phyloP scores from a whole-genome alignment of 2,797 vertebrate species.

The Sebastolobus alascanus region DNA sequence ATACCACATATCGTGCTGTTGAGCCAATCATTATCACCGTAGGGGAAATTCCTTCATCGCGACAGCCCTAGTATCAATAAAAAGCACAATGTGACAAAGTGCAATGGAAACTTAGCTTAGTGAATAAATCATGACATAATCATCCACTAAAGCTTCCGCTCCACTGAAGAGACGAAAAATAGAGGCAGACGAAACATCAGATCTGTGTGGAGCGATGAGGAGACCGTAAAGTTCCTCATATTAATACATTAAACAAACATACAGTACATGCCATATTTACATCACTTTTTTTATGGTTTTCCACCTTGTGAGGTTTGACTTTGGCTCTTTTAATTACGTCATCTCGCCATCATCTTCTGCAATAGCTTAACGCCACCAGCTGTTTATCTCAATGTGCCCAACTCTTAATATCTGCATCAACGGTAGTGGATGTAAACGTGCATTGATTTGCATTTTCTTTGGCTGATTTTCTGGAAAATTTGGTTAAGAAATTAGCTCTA shows the following conservation, averaged over 20 bases:
- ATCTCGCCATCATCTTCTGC: background rate
- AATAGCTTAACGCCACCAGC: background rate
- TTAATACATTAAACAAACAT: background rate
- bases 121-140: background rate
- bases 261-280: background rate
- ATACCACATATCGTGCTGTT: no score
- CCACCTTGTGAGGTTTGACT: background rate
- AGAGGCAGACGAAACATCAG: no score
- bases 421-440: background rate
- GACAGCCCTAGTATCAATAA: background rate
- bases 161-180: no score
- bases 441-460: background rate
- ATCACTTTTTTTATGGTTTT: background rate
- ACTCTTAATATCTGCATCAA: background rate
- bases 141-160: no score
- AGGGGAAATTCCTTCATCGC: no score
- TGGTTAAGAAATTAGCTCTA: background rate
- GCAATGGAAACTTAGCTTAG: background rate
- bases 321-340: background rate
- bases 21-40: no score
- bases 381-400: background rate
- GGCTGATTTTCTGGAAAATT: background rate
- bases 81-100: background rate
- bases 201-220: no score
- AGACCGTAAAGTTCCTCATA: background rate